Conservation (phyloP, 1,140 invertebrate species). For the Centruroides sculpturatus region DNA sequence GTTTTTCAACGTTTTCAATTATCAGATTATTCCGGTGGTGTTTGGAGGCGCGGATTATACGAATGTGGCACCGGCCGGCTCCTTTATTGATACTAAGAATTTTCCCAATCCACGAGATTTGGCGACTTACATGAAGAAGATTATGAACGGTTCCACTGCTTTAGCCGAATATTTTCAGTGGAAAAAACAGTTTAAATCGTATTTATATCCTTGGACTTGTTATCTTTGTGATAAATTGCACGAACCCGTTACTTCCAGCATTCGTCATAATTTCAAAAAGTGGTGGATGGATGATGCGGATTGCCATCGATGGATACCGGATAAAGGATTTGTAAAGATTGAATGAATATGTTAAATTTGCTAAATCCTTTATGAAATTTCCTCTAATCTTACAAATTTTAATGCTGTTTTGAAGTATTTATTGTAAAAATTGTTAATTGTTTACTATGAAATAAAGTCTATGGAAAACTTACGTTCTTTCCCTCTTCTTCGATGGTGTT, state of each 20-base stretch:
- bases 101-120: constrained; percentile 35
- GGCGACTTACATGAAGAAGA: constrained; percentile 33
- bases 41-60: constrained; percentile 44
- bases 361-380: too few species aligned
- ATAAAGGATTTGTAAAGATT: too few species aligned
- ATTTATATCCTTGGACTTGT: constrained; percentile 17
- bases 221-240: constrained; percentile 18
- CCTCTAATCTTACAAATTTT: too few species aligned
- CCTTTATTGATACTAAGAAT: constrained; percentile 45
- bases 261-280: constrained; percentile 1
- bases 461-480: too few species aligned
- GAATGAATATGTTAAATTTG: too few species aligned
- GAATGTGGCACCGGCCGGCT: constrained; percentile 41
- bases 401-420: too few species aligned
- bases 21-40: constrained; percentile 47
- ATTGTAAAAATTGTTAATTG: too few species aligned
- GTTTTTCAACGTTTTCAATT: constrained; percentile 24
- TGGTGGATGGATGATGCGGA: constrained; percentile 12
- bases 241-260: constrained; percentile 8
- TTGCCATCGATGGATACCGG: constrained; percentile 8
- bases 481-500: too few species aligned
- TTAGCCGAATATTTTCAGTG: constrained; percentile 24
- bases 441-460: too few species aligned
- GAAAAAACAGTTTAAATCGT: constrained; percentile 19
- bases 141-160: constrained; percentile 27